Percentiles rank a stretch among this genome's conserved stretches.
Conservation (phyloP, 2,797 vertebrate genomes). For the Sebastes cheni region DNA sequence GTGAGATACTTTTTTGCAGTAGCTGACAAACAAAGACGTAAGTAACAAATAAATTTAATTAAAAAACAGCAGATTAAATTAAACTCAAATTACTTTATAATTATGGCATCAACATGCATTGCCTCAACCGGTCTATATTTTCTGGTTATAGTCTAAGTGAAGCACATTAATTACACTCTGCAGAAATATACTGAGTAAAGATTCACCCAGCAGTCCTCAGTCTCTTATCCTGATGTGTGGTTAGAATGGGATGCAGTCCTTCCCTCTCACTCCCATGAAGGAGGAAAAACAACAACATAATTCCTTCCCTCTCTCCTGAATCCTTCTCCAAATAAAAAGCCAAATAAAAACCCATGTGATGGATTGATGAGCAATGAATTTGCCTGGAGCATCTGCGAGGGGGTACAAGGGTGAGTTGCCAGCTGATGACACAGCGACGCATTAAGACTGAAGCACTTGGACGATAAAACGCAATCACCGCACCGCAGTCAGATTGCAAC, state of each 20-base stretch:
- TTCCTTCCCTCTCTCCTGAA: slow-evolving; percentile 19
- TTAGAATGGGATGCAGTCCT: not conserved
- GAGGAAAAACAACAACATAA: slow-evolving; percentile 28
- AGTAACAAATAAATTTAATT: not conserved
- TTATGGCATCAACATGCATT: not conserved
- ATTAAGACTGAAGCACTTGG: slow-evolving; percentile 59
- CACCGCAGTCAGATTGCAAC: slow-evolving; percentile 54
- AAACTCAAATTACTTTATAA: not conserved
- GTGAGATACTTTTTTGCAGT: not conserved
- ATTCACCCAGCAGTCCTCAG: not conserved
- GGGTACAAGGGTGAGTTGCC: slow-evolving; percentile 60
- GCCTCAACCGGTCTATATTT: not conserved
- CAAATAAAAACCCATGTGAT: slow-evolving; percentile 58
- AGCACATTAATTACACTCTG: not conserved
- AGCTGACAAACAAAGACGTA: not conserved
- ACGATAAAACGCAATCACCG: slow-evolving; percentile 72
- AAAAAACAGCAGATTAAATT: not conserved
- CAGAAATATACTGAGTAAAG: not conserved
- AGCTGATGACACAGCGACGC: slow-evolving; percentile 56
- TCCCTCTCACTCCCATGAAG: not conserved
- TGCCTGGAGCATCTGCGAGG: slow-evolving; percentile 53
- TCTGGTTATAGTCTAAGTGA: not conserved
- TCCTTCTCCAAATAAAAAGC: slow-evolving; percentile 62
- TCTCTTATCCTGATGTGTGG: not conserved
- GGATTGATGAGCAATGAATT: slow-evolving; percentile 75